Base-by-base conservation (phyloP, 2,113 vertebrate species). In the Xenotilapia leptura region DNA sequence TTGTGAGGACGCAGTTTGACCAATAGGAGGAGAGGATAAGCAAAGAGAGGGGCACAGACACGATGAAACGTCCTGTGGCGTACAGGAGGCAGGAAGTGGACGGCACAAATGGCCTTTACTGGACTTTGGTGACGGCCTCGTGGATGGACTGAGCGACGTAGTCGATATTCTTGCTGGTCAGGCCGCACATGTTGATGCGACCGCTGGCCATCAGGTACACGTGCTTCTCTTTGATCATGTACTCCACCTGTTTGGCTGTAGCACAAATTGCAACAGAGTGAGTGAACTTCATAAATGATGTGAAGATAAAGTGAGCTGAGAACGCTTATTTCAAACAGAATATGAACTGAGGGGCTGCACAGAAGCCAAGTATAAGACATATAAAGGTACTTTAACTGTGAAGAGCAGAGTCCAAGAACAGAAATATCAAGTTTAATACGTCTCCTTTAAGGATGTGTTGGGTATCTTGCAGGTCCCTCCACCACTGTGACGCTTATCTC, bases 111-210 rank as follows among this genome's bases (percentile, higher is more conserved):
- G 8, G 53, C n/a, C 92, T 94, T 95, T 96, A 98, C 15, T 99
- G 97, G 96, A 98, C 94, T 91, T 95, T 98, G 95, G 97, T 98
- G 92, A 98, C 96, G 0, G 98, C 95, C 89, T 99, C 98, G n/a
- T 98, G 97, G 95, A 99, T 99, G 94, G 99, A 98, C 92, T 97
- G 96, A 7, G 98, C 98, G 51, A 99, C 97, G 1, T 99, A 99
- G 94, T 99, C 97, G 86, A 99, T 96, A 94, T 99, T 99, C 95
- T 98, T 98, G 89, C 97, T 96, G 92, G 98, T 99, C 84, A 99
- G 93, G 19, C 98, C 98, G 40, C 98, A 99, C 99, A 99, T 99
- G 96, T 99, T 99, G 97, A 99, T 99, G 87, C 98, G 98, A 2
- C 99, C 99, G 55, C 97, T 99, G 47, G 97, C 97, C 97, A 99